These are phyloP conservation scores for Crotalus tigris DNA, from an alignment of 2,113 vertebrate species.

Conservation along the genomic window DNA sequence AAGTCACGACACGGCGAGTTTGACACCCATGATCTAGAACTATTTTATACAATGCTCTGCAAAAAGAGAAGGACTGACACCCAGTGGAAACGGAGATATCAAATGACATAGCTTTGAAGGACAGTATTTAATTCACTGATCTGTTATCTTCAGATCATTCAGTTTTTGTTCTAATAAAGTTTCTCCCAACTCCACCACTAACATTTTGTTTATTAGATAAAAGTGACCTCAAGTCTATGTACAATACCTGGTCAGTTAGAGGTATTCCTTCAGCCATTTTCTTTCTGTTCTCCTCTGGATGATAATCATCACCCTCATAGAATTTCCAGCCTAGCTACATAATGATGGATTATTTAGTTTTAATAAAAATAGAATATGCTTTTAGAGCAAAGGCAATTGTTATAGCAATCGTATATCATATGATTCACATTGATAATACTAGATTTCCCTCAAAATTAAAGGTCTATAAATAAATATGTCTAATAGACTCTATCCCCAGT, in stretches of 20 bases:
- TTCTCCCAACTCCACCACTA: background rate
- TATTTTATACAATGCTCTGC: background rate
- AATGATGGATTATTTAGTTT: background rate
- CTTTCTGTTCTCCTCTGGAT: slow-evolving; percentile 76
- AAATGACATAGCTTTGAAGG: background rate
- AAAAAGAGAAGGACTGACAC: background rate
- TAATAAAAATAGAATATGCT: background rate
- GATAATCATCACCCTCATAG: slow-evolving; percentile 86
- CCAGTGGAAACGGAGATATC: background rate
- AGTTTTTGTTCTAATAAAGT: background rate
- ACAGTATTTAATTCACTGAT: background rate
- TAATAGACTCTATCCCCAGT: background rate
- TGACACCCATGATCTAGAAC: background rate
- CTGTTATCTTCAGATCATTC: background rate
- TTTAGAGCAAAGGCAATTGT: background rate
- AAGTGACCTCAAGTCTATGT: background rate
- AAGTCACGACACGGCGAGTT: no score
- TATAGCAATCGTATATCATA: background rate
- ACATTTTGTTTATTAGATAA: background rate
- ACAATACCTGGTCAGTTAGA: slow-evolving; percentile 81
- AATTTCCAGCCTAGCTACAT: slow-evolving; percentile 84
- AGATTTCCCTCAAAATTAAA: background rate
- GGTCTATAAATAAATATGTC: background rate
- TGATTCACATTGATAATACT: background rate
- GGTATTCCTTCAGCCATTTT: slow-evolving; percentile 84